Evolutionary conservation across 1,140 invertebrate species (phyloP), one percentile per base, ranked within the genome.

Genomic region (Episyrphus balteatus): DNA sequence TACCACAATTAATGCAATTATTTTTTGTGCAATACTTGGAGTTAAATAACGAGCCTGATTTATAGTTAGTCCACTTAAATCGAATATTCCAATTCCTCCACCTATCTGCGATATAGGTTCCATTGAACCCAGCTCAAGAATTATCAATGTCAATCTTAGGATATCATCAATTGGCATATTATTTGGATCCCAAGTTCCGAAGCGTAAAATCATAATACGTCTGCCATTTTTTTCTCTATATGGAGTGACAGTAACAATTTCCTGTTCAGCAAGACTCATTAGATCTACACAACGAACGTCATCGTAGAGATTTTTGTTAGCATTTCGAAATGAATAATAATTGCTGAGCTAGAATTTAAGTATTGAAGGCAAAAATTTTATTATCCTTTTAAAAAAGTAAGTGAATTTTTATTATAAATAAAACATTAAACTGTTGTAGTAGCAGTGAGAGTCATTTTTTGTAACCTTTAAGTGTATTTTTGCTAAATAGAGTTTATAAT

Each of bases 61-160:
- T 51, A 85, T 73, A 0, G 77, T 75, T 33, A 89, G 74, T 39
- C 80, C 77, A 49, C 78, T 75, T 7, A 88, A 61, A 61, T 89
- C 85, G 47, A 87, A 87, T 21, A 88, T 74, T 7, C 77, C 82
- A 7, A 84, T 72, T 1, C 83, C 85, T 0, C 85, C 85, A 5
- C 85, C 62, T n/a, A 88, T 79, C 62, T 88, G 85, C 0, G 78
- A 77, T 11, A 75, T 73, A 1, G 79, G 82, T 56, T 89, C 86
- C 42, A 88, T 51, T 19, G 84, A 70, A 0, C 84, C 84, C 2
- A 86, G 59, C 57, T 89, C 84, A 10, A 88, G 61, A 13, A 84
- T 70, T 21, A 82, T 68, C 21, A 87, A 73, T 0, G 82, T 81
- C 0, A 79, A 81, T 57, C 83, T 82, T 53, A 88, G 84, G 11